Percentiles rank a stretch among this genome's conserved stretches.
Evolutionary conservation across 2,888 invertebrate species (phyloP).

Genomic region (Cetonia aurata): DNA sequence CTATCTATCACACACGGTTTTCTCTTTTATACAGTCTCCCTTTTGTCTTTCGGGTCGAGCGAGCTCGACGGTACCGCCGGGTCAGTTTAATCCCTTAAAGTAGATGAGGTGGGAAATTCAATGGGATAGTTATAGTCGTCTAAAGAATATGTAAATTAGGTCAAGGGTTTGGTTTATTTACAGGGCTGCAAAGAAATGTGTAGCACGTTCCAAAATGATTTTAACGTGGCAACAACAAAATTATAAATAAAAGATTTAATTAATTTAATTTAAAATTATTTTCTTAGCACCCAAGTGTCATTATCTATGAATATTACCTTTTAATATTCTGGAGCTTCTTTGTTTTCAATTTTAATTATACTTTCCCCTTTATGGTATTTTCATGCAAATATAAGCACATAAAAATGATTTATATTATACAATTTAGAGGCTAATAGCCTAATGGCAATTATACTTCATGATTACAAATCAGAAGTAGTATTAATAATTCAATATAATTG

Average conservation of each 20-base stretch:
- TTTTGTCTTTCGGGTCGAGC: background rate
- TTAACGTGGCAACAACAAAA: background rate
- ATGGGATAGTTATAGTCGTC: too few relatives aligned
- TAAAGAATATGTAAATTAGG: background rate
- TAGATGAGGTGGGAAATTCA: too few relatives aligned
- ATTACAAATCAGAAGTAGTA: background rate
- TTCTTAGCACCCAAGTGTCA: too few relatives aligned
- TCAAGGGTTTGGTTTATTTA: background rate
- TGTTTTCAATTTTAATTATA: constrained; percentile 24
- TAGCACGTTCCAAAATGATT: background rate
- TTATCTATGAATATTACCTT: background rate
- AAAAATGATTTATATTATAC: constrained; percentile 20
- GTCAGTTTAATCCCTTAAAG: constrained; percentile 3
- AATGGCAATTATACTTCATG: background rate
- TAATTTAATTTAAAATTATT: background rate
- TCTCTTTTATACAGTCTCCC: background rate
- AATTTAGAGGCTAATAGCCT: background rate
- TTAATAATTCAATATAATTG: background rate
- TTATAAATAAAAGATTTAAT: too few relatives aligned
- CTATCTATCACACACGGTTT: constrained; percentile 3
- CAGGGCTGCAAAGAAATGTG: background rate
- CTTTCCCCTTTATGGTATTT: constrained; percentile 21
- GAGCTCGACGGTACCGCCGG: background rate
- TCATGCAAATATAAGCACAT: constrained; percentile 22
- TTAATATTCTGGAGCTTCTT: constrained; percentile 18